Evolutionary conservation across 92 coral and sea anemone species (phyloP), one percentile per base, ranked within the genome.

Genomic region (Ricordea florida): DNA sequence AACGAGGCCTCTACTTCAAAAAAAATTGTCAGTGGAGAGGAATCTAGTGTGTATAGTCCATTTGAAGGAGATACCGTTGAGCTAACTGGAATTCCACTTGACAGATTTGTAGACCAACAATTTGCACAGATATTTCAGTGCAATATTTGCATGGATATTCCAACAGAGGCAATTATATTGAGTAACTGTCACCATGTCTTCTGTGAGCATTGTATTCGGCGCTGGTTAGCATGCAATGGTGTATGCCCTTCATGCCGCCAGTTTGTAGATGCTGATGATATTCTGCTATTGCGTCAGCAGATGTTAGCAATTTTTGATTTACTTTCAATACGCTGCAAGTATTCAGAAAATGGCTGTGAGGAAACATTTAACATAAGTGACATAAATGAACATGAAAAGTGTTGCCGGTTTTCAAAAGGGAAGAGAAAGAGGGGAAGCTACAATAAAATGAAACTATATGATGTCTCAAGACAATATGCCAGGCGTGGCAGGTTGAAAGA

Each of bases 81-180:
- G 37, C 77, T 69, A 15, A 50, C 69, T 41, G 59, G 80, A 40
- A 73, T 73, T 45, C 70, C 44, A 6, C 44, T 69, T 21, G 63
- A 69, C 38, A 69, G 76, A 69, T 69, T 69, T 33, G 76, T 33
- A 30, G 45, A 73, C 2, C 16, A 60, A 25, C 57, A 58, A 5
- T 73, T 73, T 73, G 80, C 80, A 5, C 45, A 57, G n/a, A 73
- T 73, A 29, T 69, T 69, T 52, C 76, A 69, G 33, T 69, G 76
- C 31, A 48, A 50, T 34, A 37, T 71, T 3, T 53, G 66, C 11
- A n/a, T 50, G 47, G 49, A 56, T 24, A 23, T 71, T 71, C 79
- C 72, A 5, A 42, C 72, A 18, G 40, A 44, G 8, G 57, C 73
- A 9, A 31, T 62, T 2, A 33, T 62, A 13, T 42, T 72, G 3